These are phyloP conservation scores for Arctopsyche grandis DNA, from an alignment of 1,140 invertebrate genomes.

Conservation along the genomic window DNA sequence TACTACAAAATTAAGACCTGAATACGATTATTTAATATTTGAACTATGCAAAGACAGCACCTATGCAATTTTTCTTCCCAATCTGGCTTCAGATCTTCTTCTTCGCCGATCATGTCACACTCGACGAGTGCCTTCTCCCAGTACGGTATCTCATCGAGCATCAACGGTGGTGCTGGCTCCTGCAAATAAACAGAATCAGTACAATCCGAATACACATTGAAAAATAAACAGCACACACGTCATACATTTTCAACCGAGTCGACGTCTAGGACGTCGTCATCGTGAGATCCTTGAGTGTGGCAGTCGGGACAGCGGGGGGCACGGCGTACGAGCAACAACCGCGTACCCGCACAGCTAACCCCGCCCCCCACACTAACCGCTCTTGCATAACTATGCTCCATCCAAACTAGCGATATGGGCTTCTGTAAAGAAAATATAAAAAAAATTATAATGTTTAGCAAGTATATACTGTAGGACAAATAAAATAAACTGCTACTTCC, in stretches of 20 bases:
- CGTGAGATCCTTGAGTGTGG: slow-evolving; percentile 35
- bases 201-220: background rate
- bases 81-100: slow-evolving; percentile 49
- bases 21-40: background rate
- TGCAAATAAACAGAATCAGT: slow-evolving; percentile 8
- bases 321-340: slow-evolving; percentile 47
- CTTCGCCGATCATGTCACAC: slow-evolving; percentile 45
- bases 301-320: slow-evolving; percentile 52
- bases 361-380: slow-evolving; percentile 31
- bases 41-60: slow-evolving; percentile 19
- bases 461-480: background rate
- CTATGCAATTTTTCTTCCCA: slow-evolving; percentile 53
- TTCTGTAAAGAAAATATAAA: slow-evolving; percentile 33
- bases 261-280: slow-evolving; percentile 45
- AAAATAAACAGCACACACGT: background rate
- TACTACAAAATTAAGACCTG: too few relatives aligned
- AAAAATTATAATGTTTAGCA: background rate
- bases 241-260: slow-evolving; percentile 50
- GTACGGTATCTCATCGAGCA: slow-evolving; percentile 49
- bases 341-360: slow-evolving; percentile 30
- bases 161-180: slow-evolving; percentile 49
- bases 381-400: slow-evolving; percentile 54
- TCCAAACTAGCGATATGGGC: slow-evolving; percentile 50
- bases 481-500: background rate
- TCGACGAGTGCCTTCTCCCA: slow-evolving; percentile 50